Evolutionary conservation across 2,113 vertebrate species (phyloP), one percentile per base, ranked within the genome.

Genomic region (Pachycephala philippinensis): DNA sequence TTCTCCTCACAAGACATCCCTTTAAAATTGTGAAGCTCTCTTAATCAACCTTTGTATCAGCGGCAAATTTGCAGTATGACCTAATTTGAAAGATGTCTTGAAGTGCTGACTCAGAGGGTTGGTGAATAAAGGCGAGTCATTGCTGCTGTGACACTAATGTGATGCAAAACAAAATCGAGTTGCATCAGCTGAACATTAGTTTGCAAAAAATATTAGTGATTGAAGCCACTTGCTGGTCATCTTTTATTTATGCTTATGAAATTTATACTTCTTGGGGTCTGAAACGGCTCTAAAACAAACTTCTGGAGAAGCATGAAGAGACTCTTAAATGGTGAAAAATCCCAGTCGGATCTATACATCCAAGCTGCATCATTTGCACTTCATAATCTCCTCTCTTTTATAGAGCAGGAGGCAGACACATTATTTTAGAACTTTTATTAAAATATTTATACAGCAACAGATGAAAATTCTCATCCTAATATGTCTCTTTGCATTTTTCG

Each of bases 11-110:
- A 97, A 82, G 91, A 95, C 95, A 97, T 97, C 87, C 93, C 97
- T 98, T 98, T 97, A 97, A 98, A 98, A 98, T 88, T 74, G 95
- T 87, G 92, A 91, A 89, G 97, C 95, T 98, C 97, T 97, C 97
- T 98, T 98, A 98, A 98, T 98, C 98, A 98, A 98, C 97, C 98
- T 98, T 98, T 98, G 97, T 97, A 98, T 97, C 97, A 97, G 97
- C 8, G 33, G 97, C 98, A 97, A 97, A 98, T 98, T 97, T 98
- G 97, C 97, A 96, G 95, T 97, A 96, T 98, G 98, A 98, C 98
- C 97, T 98, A 98, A 98, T 98, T 97, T 97, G 97, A 98, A 97
- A 96, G 98, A 98, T 94, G 97, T 97, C 98, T 97, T 79, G 90
- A 98, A 98, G 97, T 98, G 98, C 98, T 98, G 98, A 98, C 98